Conservation (phyloP, 1,140 invertebrate species). For the Agraylea sexmaculata region DNA sequence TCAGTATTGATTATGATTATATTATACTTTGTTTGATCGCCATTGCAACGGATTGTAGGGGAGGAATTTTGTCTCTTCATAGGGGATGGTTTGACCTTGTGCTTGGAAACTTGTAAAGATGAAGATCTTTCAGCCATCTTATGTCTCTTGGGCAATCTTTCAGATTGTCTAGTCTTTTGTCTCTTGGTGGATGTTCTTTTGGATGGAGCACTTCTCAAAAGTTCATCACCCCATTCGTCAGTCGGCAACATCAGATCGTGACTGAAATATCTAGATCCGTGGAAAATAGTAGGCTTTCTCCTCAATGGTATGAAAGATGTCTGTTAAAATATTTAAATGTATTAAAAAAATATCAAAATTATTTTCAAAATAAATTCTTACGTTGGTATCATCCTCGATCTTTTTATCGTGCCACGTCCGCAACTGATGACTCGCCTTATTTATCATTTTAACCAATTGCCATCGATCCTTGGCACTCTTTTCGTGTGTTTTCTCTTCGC, state of each 20-base stretch:
- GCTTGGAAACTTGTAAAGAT: slow-evolving; percentile 23
- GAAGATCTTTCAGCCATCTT: slow-evolving; percentile 22
- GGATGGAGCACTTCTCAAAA: slow-evolving; percentile 13
- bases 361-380: not conserved
- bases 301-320: slow-evolving; percentile 14
- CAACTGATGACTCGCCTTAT: slow-evolving; percentile 24
- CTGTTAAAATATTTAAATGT: slow-evolving; percentile 7
- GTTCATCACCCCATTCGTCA: slow-evolving; percentile 40
- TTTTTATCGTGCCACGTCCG: slow-evolving; percentile 10
- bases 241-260: slow-evolving; percentile 48
- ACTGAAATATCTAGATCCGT: slow-evolving; percentile 36
- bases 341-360: slow-evolving; percentile 1
- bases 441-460: slow-evolving; percentile 27
- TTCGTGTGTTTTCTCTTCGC: slow-evolving; percentile 27
- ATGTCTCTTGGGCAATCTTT: slow-evolving; percentile 18
- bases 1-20: too few relatives aligned
- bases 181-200: slow-evolving; percentile 15
- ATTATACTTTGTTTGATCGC: too few relatives aligned
- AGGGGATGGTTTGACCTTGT: slow-evolving; percentile 17
- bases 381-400: not conserved
- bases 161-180: slow-evolving; percentile 4
- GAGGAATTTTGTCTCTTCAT: slow-evolving; percentile 24
- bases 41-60: slow-evolving; percentile 23
- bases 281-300: slow-evolving; percentile 13
- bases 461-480: slow-evolving; percentile 30